These are phyloP conservation scores for Phaedon cochleariae DNA, from an alignment of 2,888 invertebrate species.

Conservation along the genomic window DNA sequence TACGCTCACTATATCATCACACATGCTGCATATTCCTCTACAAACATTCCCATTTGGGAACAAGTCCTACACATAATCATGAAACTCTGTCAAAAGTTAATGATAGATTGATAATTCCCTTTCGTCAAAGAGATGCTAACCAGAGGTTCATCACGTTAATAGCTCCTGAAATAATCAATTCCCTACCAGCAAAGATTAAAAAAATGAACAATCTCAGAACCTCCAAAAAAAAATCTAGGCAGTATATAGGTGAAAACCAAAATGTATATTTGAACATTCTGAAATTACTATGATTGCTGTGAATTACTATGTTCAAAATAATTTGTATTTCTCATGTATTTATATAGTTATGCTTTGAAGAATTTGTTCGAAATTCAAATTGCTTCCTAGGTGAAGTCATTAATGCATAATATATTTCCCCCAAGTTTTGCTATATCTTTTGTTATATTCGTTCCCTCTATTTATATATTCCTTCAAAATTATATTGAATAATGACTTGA, in stretches of 20 bases:
- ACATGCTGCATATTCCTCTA: neutral
- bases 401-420: no score
- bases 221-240: neutral
- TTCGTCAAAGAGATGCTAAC: constrained; percentile 3
- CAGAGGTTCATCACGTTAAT: constrained; percentile 1
- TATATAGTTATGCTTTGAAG: no score
- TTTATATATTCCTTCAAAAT: no score
- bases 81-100: constrained; percentile 5
- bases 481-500: no score
- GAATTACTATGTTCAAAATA: no score
- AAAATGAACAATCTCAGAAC: constrained; percentile 2
- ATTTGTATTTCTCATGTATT: no score
- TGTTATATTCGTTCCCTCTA: no score
- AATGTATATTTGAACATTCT: no score
- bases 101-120: neutral
- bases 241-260: neutral
- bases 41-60: neutral
- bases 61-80: neutral
- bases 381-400: no score
- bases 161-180: constrained; percentile 3
- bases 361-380: no score
- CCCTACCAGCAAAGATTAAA: neutral
- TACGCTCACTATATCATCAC: neutral
- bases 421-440: no score
- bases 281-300: no score